A percentile compares a stretch with the other conserved stretches of the same genome.
Conservation (phyloP, 2,888 invertebrate genomes). For the Branchinecta sandiegonensis region DNA sequence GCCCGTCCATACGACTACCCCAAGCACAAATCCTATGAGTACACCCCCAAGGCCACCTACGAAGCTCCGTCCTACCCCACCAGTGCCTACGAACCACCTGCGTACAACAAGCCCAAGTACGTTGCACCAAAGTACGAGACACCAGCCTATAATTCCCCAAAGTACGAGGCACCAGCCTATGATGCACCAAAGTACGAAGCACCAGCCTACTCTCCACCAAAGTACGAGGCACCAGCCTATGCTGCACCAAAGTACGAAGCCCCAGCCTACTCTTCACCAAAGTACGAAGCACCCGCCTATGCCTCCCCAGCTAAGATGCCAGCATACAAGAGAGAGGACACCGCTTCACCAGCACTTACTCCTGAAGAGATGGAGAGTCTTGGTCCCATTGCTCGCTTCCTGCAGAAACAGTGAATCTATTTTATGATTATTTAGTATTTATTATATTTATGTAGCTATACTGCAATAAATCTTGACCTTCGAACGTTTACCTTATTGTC, state of each 20-base stretch:
- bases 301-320: neutral
- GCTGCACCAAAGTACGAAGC: neutral
- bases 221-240: neutral
- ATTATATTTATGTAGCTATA: too few relatives aligned
- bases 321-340: neutral
- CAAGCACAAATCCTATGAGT: neutral
- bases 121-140: neutral
- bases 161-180: neutral
- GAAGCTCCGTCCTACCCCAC: neutral
- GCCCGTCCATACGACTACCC: neutral
- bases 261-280: neutral
- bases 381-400: neutral
- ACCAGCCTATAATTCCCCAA: neutral
- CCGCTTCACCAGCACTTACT: neutral
- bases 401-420: neutral
- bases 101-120: neutral
- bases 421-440: too few relatives aligned
- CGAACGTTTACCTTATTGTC: too few relatives aligned
- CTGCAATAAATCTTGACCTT: too few relatives aligned
- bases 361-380: neutral
- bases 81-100: neutral
- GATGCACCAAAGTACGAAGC: neutral
- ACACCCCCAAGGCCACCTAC: constrained; percentile 3
- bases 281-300: constrained; percentile 13
- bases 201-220: neutral